Percentiles rank a stretch among this genome's conserved stretches.
phyloP scores from a whole-genome alignment of 2,113 vertebrate species.

The Phrynosoma platyrhinos region DNA sequence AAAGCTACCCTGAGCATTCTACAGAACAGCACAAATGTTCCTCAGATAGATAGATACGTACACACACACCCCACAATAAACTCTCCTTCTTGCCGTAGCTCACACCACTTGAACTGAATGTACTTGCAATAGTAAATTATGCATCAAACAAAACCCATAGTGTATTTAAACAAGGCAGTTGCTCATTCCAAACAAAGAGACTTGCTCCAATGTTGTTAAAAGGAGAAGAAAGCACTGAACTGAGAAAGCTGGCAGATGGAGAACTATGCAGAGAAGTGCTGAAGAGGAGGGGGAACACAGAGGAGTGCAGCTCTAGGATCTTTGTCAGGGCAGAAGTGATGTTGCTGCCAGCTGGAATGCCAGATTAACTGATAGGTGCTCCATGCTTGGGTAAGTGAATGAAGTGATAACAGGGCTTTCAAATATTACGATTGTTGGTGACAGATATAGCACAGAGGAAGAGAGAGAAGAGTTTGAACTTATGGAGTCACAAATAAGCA shows the following conservation, averaged over 20 bases:
- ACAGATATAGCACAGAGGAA: neutral
- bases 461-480: neutral
- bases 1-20: neutral
- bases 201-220: neutral
- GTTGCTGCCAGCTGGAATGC: neutral
- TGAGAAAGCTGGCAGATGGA: neutral
- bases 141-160: neutral
- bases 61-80: neutral
- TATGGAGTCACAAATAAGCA: neutral
- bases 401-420: neutral
- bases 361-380: neutral
- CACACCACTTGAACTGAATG: neutral
- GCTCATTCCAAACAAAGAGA: neutral
- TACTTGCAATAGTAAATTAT: conserved; percentile 10
- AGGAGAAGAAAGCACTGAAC: neutral
- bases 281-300: neutral
- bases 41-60: neutral
- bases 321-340: neutral
- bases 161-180: neutral
- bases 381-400: neutral
- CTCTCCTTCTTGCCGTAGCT: neutral
- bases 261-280: neutral
- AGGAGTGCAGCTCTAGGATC: neutral
- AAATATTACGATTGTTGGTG: neutral
- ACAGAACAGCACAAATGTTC: neutral